These are phyloP conservation scores for Vultur gryphus DNA, from an alignment of 2,797 vertebrate genomes.

Conservation along the genomic window DNA sequence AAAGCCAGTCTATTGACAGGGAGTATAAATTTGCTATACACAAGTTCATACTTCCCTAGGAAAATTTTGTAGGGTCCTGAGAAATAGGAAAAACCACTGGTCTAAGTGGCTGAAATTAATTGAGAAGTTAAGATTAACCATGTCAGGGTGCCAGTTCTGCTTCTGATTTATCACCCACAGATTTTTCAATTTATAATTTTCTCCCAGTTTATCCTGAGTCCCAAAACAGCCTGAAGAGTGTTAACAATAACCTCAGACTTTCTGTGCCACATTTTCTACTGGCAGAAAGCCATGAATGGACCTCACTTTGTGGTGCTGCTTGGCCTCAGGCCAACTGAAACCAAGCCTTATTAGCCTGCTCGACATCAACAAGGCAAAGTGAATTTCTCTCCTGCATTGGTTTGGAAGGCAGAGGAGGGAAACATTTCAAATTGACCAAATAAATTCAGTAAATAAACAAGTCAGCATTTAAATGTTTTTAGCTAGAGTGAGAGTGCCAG, in stretches of 20 bases:
- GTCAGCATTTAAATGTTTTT: constrained; percentile 58
- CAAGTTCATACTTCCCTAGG: neutral
- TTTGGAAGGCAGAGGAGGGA: constrained; percentile 39
- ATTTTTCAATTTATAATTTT: neutral
- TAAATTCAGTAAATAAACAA: constrained; percentile 56
- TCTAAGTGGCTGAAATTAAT: neutral
- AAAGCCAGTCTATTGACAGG: neutral
- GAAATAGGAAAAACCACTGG: neutral
- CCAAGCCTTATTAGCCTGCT: neutral
- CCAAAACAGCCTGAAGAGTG: neutral
- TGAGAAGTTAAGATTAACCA: neutral
- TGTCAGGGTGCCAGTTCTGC: neutral
- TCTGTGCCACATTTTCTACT: neutral
- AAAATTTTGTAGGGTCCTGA: neutral
- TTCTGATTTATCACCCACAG: neutral
- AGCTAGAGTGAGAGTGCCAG: constrained; percentile 35
- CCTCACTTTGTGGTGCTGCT: neutral
- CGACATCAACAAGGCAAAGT: neutral
- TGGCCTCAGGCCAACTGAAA: neutral
- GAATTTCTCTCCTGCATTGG: constrained; percentile 17
- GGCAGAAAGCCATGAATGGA: neutral
- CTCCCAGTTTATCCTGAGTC: neutral
- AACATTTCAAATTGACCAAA: constrained; percentile 44
- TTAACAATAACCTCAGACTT: neutral
- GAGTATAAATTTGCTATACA: neutral